These are phyloP conservation scores for Criorhina ranunculi DNA, from an alignment of 2,888 invertebrate species.

Conservation along the genomic window DNA sequence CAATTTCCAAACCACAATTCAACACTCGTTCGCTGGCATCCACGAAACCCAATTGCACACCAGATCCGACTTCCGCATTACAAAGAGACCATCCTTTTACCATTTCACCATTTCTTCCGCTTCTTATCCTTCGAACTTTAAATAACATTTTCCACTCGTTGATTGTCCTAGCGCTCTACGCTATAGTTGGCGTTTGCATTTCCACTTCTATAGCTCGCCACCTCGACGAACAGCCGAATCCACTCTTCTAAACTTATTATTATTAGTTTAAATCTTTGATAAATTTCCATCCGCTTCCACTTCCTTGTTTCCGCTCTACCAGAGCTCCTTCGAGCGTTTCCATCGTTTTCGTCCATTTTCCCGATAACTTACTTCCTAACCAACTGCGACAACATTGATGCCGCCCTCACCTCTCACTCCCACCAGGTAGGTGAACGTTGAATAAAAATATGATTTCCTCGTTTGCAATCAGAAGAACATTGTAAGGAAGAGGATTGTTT, in stretches of 20 bases:
- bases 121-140: constrained; percentile 67
- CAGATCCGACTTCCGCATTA: constrained; percentile 36
- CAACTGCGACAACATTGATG: constrained; percentile 61
- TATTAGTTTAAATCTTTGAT: constrained; percentile 75
- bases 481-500: constrained; percentile 6
- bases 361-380: constrained; percentile 68
- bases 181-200: constrained; percentile 56
- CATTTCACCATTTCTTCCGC: constrained; percentile 48
- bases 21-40: not conserved
- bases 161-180: constrained; percentile 29
- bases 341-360: constrained; percentile 44
- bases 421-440: constrained; percentile 17
- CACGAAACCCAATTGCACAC: not conserved
- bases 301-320: constrained; percentile 57
- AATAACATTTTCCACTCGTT: constrained; percentile 62
- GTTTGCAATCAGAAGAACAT: constrained; percentile 48
- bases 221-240: constrained; percentile 52
- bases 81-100: constrained; percentile 32
- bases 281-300: constrained; percentile 69
- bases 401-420: constrained; percentile 30
- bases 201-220: constrained; percentile 31
- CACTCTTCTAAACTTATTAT: constrained; percentile 70
- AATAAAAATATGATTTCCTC: constrained; percentile 65
- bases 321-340: constrained; percentile 13
- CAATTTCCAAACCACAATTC: constrained; percentile 33